Percentiles rank a stretch among this genome's conserved stretches.
These are phyloP conservation scores for Xiphophorus hellerii DNA, from an alignment of 2,113 vertebrate species.

Conservation along the genomic window DNA sequence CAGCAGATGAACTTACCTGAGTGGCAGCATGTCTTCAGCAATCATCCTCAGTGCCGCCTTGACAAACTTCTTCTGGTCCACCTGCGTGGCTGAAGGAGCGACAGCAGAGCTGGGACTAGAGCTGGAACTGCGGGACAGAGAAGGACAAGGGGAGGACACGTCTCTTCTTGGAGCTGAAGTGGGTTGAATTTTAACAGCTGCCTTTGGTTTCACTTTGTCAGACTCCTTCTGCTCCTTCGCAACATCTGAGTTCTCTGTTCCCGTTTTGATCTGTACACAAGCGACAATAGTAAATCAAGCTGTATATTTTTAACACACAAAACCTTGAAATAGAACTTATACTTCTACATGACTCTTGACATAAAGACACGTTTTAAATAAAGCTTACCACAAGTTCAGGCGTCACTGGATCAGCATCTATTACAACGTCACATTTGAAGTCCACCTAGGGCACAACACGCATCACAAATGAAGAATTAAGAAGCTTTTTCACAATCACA, in stretches of 20 bases:
- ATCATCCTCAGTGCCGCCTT: conserved; percentile 78
- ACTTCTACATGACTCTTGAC: not conserved
- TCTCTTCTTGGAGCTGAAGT: conserved; percentile 18
- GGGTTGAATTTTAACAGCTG: not conserved
- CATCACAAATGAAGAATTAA: not conserved
- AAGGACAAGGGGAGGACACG: conserved; percentile 20
- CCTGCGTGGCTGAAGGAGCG: not conserved
- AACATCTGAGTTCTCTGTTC: not conserved
- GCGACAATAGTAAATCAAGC: not conserved
- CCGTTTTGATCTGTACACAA: conserved; percentile 33
- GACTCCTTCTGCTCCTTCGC: conserved; percentile 1
- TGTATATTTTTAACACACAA: not conserved
- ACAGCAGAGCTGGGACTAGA: conserved; percentile 23
- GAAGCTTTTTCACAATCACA: not conserved
- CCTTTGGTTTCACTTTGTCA: conserved; percentile 33
- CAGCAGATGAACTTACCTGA: conserved; percentile 48
- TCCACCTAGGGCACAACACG: conserved; percentile 59
- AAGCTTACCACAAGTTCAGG: conserved; percentile 55
- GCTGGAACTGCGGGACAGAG: conserved; percentile 24
- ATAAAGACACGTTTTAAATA: not conserved
- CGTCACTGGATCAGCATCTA: conserved; percentile 69
- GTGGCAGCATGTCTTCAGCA: conserved; percentile 82
- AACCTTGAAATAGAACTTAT: not conserved
- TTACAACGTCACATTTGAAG: conserved; percentile 74
- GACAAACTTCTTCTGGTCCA: conserved; percentile 65